phyloP scores from a whole-genome alignment of 2,113 vertebrate genomes.

The Pseudois nayaur region DNA sequence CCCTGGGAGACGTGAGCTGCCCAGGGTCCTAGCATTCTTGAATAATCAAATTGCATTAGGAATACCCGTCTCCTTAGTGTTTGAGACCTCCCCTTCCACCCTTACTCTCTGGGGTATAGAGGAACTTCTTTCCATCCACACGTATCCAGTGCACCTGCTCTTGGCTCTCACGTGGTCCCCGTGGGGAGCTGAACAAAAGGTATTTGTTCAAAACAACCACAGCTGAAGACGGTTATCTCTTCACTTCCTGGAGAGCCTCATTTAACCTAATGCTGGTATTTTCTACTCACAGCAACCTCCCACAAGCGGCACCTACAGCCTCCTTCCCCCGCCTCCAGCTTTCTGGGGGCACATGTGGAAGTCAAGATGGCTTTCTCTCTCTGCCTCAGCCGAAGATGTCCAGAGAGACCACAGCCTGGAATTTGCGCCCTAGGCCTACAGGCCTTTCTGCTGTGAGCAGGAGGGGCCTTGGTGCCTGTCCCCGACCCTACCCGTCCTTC shows the following conservation, averaged over 20 bases:
- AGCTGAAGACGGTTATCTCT: background rate
- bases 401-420: background rate
- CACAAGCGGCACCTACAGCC: background rate
- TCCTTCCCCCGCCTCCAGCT: background rate
- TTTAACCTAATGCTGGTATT: background rate
- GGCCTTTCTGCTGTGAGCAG: background rate
- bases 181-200: background rate
- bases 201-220: background rate
- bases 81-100: background rate
- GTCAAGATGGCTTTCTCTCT: background rate
- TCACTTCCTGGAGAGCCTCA: background rate
- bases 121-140: background rate
- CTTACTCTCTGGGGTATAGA: background rate
- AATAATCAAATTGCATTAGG: background rate
- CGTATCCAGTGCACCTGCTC: background rate
- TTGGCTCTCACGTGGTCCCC: no score
- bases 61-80: background rate
- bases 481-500: background rate
- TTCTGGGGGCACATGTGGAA: background rate
- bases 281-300: background rate
- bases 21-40: background rate
- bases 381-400: background rate
- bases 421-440: rapidly evolving
- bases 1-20: background rate
- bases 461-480: background rate